These are phyloP conservation scores for Ectropis grisescens DNA, from an alignment of 1,140 invertebrate genomes.

Conservation along the genomic window DNA sequence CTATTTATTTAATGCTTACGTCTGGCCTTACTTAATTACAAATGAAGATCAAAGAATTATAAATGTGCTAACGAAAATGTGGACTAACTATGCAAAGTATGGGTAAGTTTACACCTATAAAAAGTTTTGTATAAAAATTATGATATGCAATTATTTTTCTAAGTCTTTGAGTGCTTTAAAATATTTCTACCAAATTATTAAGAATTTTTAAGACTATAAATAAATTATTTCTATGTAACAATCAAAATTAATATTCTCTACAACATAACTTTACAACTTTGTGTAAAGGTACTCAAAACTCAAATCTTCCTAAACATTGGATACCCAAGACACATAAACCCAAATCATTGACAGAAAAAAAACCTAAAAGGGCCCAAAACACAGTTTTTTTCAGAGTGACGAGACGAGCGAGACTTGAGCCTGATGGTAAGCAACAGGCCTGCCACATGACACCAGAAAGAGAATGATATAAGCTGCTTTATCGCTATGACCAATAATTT, in stretches of 20 bases:
- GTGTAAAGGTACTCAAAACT: neutral
- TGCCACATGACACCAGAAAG: neutral
- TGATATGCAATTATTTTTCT: neutral
- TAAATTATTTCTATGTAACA: neutral
- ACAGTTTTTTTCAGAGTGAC: too few species aligned
- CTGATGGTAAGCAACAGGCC: too few species aligned
- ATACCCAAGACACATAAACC: too few species aligned
- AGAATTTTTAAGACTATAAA: neutral
- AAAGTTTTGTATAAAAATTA: neutral
- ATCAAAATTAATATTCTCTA: neutral
- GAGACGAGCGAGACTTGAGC: too few species aligned
- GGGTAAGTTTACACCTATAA: constrained; percentile 4
- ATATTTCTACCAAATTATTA: neutral
- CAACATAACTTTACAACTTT: neutral
- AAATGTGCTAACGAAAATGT: constrained; percentile 10
- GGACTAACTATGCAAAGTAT: constrained; percentile 13
- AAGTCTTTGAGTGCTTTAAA: neutral
- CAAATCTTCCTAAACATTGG: too few species aligned
- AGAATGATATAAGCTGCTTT: neutral
- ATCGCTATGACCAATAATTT: neutral
- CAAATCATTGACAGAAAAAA: too few species aligned
- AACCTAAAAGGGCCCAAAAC: too few species aligned
- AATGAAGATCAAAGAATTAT: constrained; percentile 6
- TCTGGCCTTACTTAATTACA: constrained; percentile 1
- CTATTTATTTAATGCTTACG: constrained; percentile 3